These are phyloP conservation scores for Poeciliopsis presidionis DNA, from an alignment of 2,797 vertebrate species.

Conservation along the genomic window DNA sequence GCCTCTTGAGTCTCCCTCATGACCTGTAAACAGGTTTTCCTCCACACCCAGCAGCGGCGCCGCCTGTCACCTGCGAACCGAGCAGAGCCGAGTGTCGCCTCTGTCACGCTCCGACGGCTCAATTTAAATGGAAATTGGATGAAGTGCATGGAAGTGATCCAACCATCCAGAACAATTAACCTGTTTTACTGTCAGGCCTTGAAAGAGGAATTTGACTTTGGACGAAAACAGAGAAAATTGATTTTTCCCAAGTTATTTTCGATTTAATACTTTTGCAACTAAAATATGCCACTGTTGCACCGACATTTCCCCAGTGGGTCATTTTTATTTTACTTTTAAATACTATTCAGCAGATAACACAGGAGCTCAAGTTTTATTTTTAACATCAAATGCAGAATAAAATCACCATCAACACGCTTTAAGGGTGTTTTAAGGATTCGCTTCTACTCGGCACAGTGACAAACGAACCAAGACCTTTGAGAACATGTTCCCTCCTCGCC, in stretches of 20 bases:
- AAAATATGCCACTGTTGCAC: conserved; percentile 42
- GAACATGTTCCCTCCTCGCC: too few species aligned
- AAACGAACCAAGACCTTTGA: too few species aligned
- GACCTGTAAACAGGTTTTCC: conserved; percentile 70
- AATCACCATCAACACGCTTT: too few species aligned
- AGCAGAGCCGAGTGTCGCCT: conserved; percentile 46
- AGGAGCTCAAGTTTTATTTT: too few species aligned
- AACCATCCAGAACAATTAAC: conserved; percentile 83
- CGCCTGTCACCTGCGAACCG: conserved; percentile 54
- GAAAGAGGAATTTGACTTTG: conserved; percentile 78
- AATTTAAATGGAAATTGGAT: conserved; percentile 85
- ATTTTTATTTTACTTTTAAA: too few species aligned
- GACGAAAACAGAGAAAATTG: conserved; percentile 60
- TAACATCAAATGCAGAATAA: too few species aligned
- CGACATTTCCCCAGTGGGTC: too few species aligned
- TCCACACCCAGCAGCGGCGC: conserved; percentile 39
- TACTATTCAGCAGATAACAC: too few species aligned
- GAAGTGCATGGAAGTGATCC: conserved; percentile 82
- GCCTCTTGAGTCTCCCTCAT: conserved; percentile 40
- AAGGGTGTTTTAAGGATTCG: too few species aligned
- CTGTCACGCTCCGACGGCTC: conserved; percentile 76
- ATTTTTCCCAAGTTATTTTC: conserved; percentile 15
- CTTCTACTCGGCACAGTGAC: too few species aligned
- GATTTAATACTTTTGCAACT: conserved; percentile 51
- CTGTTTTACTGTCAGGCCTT: conserved; percentile 78